Percentiles rank a stretch among this genome's conserved stretches.
phyloP scores from a whole-genome alignment of 2,888 invertebrate species.

The Oscheius sp. region DNA sequence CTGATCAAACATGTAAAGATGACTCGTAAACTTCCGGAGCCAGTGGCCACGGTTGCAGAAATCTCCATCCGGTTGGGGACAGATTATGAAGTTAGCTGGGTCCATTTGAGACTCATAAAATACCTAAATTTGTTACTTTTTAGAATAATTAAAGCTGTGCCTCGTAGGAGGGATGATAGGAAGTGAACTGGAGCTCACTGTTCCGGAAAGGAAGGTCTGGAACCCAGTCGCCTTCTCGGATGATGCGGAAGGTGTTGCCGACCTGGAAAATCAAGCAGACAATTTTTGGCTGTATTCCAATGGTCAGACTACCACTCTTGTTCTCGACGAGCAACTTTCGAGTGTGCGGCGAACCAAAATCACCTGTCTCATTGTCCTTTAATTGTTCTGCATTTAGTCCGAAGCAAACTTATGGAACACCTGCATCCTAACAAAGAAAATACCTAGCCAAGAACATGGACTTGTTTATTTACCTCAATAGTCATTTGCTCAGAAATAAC shows the following conservation, averaged over 20 bases:
- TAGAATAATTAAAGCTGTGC: constrained; percentile 8
- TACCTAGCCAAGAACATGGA: too few relatives aligned
- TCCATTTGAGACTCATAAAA: constrained; percentile 44
- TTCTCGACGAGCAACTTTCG: too few relatives aligned
- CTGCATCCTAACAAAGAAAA: too few relatives aligned
- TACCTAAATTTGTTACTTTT: constrained; percentile 9
- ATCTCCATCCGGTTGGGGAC: constrained; percentile 48
- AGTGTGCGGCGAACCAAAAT: too few relatives aligned
- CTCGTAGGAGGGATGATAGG: constrained; percentile 51
- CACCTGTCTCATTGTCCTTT: not conserved
- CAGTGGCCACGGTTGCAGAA: constrained; percentile 43
- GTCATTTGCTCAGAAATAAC: too few relatives aligned
- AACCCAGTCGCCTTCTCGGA: constrained; percentile 48
- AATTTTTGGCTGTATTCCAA: not conserved
- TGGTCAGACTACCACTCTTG: not conserved
- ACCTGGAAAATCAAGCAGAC: constrained; percentile 34
- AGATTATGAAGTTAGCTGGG: constrained; percentile 40
- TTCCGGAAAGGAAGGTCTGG: constrained; percentile 49
- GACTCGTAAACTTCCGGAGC: constrained; percentile 35
- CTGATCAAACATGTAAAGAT: constrained; percentile 47
- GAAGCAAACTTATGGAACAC: too few relatives aligned
- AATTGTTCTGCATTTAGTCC: too few relatives aligned
- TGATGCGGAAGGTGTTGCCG: constrained; percentile 42
- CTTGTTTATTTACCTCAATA: too few relatives aligned
- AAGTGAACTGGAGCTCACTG: constrained; percentile 41